These are phyloP conservation scores for Okamejei kenojei DNA, from an alignment of 2,797 vertebrate genomes.

Conservation along the genomic window DNA sequence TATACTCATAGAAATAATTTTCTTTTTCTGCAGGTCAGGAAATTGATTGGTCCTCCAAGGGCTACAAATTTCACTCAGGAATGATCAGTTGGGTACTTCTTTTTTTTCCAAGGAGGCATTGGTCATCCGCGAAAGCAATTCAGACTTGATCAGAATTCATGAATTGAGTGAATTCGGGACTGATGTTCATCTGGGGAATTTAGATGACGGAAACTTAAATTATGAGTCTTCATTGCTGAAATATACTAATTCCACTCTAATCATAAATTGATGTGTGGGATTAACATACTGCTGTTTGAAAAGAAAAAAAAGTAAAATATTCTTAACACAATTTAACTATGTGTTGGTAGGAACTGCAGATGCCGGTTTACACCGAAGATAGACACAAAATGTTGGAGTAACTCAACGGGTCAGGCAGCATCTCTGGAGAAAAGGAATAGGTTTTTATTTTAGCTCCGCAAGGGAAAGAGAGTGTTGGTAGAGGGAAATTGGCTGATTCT, in stretches of 20 bases:
- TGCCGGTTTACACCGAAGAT: no score
- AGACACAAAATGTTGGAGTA: no score
- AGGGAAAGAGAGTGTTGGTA: no score
- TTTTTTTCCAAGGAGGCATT: background rate
- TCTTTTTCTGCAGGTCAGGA: constrained; percentile 13
- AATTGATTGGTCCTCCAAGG: background rate
- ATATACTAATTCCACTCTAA: background rate
- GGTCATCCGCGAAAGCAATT: background rate
- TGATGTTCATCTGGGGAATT: background rate
- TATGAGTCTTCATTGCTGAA: background rate
- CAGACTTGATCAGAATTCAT: background rate
- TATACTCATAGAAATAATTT: background rate
- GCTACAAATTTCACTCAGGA: background rate
- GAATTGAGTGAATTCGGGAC: background rate
- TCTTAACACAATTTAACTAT: background rate
- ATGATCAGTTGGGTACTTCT: background rate
- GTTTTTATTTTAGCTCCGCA: no score
- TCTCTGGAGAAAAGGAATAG: no score
- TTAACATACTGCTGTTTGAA: background rate
- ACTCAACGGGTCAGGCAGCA: no score
- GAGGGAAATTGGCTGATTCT: no score
- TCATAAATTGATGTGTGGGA: background rate
- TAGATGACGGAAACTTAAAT: background rate
- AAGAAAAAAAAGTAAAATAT: background rate
- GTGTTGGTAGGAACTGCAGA: no score